Conservation (phyloP, 2,888 invertebrate species). For the Actias luna region DNA sequence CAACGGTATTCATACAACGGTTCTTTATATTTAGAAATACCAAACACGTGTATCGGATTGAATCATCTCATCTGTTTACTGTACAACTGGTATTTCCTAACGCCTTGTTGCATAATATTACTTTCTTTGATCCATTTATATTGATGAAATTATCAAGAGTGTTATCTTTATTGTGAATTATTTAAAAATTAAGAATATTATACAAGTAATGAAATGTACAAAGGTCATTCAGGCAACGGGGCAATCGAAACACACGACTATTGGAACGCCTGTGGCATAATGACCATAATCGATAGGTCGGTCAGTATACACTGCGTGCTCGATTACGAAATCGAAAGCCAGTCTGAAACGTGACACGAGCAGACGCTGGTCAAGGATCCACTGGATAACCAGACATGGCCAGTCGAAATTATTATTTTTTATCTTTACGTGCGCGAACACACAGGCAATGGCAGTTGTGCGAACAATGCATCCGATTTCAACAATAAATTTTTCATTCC, state of each 20-base stretch:
- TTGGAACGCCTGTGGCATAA: conserved; percentile 60
- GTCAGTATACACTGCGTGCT: conserved; percentile 48
- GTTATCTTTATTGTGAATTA: neutral
- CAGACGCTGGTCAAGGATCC: conserved; percentile 61
- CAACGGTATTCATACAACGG: conserved; percentile 68
- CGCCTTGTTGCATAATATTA: conserved; percentile 49
- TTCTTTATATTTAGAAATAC: conserved; percentile 70
- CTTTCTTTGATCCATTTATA: conserved; percentile 41
- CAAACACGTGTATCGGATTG: conserved; percentile 64
- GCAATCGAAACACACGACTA: conserved; percentile 40
- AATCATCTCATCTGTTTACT: conserved; percentile 62
- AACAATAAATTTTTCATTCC: conserved; percentile 6
- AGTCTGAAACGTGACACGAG: conserved; percentile 55
- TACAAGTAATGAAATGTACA: conserved; percentile 33
- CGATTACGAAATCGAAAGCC: conserved; percentile 66
- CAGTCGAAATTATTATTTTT: conserved; percentile 18
- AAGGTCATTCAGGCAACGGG: conserved; percentile 12
- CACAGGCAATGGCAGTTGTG: neutral
- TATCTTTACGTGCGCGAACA: neutral
- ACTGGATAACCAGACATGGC: conserved; percentile 29
- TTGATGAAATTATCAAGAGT: conserved; percentile 20
- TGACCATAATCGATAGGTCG: conserved; percentile 63
- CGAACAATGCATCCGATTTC: neutral
- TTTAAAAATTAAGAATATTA: conserved; percentile 35
- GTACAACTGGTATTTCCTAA: conserved; percentile 54